Conservation (phyloP, 2,113 vertebrate species). For the Lipotes vexillifer region DNA sequence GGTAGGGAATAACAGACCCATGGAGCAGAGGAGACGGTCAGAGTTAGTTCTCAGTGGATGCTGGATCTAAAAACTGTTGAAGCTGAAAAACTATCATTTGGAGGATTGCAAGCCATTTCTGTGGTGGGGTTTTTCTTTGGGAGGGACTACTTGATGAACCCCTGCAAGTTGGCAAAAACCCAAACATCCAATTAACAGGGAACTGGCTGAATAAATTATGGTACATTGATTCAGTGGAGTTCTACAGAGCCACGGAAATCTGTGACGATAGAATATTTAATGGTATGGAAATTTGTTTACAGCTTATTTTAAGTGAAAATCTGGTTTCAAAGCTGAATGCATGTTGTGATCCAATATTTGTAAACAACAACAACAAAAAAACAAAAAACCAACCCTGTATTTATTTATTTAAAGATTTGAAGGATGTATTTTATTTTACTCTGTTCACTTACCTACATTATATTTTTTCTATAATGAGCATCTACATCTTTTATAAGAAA, state of each 20-base stretch:
- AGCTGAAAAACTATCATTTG: neutral
- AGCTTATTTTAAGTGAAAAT: neutral
- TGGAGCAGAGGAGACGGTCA: neutral
- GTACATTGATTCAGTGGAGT: neutral
- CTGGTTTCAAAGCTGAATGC: neutral
- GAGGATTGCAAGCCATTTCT: neutral
- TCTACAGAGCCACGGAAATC: accelerated
- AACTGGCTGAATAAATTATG: neutral
- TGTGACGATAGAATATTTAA: neutral
- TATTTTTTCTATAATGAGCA: neutral
- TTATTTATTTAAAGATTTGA: neutral
- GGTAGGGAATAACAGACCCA: accelerated
- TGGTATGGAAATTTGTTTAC: neutral
- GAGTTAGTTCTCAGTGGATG: neutral
- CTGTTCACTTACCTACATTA: neutral
- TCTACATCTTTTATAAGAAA: neutral
- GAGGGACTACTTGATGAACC: neutral
- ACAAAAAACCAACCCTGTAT: neutral
- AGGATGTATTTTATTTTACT: neutral
- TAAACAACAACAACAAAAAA: neutral
- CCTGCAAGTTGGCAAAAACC: neutral
- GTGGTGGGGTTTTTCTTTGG: neutral
- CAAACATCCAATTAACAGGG: neutral
- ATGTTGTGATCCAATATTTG: neutral
- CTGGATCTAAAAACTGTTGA: neutral